phyloP scores from a whole-genome alignment of 2,113 vertebrate genomes.

The Erythrolamprus reginae region DNA sequence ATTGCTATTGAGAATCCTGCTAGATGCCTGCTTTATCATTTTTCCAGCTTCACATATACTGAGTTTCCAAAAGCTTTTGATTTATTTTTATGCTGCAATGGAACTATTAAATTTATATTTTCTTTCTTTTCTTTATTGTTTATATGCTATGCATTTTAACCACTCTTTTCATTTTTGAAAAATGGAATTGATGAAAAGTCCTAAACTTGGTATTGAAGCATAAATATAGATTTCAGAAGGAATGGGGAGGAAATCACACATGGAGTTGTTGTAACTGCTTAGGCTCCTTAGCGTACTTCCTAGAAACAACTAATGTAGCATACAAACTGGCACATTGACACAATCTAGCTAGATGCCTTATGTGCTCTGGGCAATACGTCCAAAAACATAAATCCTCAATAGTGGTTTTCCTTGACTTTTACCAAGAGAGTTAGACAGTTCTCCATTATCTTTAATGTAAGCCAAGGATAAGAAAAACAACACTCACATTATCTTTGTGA shows the following conservation, averaged over 20 bases:
- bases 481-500: background rate
- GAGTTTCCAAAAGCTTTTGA: background rate
- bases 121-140: background rate
- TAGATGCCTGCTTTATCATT: background rate
- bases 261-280: background rate
- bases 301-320: background rate
- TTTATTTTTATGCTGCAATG: background rate
- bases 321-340: background rate
- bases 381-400: background rate
- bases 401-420: background rate
- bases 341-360: background rate
- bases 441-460: too few relatives aligned
- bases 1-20: background rate
- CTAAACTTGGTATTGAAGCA: background rate
- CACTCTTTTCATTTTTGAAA: background rate
- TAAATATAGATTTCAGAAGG: background rate
- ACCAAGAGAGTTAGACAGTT: background rate
- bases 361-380: background rate
- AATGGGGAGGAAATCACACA: background rate
- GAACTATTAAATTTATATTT: background rate
- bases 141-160: background rate
- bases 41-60: background rate
- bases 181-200: background rate
- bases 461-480: too few relatives aligned
- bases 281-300: background rate